Percentiles rank a stretch among this genome's conserved stretches.
Conservation (phyloP, 2,888 invertebrate genomes). For the Eupithecia subumbrata region DNA sequence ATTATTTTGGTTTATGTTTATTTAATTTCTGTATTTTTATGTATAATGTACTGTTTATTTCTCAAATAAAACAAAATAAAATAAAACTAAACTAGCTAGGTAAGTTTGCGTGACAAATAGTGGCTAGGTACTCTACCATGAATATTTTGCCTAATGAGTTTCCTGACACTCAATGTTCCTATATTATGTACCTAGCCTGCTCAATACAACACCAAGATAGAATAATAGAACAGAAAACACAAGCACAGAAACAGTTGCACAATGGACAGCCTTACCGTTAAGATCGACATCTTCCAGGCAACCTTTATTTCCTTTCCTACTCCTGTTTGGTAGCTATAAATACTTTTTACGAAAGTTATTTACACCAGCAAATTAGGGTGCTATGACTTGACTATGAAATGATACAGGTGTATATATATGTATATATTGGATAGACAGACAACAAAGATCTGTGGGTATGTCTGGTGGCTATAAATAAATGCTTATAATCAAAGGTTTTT, state of each 20-base stretch:
- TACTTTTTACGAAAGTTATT: neutral
- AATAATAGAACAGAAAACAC: too few relatives aligned
- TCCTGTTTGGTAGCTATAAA: neutral
- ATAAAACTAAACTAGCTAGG: neutral
- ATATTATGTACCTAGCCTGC: neutral
- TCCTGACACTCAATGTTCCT: neutral
- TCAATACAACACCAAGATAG: too few relatives aligned
- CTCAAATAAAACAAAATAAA: too few relatives aligned
- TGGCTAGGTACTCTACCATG: neutral
- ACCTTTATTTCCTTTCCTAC: neutral
- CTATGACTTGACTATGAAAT: neutral
- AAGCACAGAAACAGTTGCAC: too few relatives aligned
- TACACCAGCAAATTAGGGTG: neutral
- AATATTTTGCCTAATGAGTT: neutral
- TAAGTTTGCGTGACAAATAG: neutral
- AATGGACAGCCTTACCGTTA: too few relatives aligned
- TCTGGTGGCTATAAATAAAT: neutral
- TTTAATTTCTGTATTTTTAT: too few relatives aligned
- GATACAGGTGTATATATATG: neutral
- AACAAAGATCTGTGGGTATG: constrained; percentile 48
- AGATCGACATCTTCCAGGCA: too few relatives aligned
- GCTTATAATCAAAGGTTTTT: too few relatives aligned
- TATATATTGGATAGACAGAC: constrained; percentile 47
- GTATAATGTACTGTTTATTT: too few relatives aligned
- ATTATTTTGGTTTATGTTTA: too few relatives aligned